A percentile compares a stretch with the other conserved stretches of the same genome.
These are phyloP conservation scores for Scaptodrosophila lebanonensis DNA, from an alignment of 1,140 invertebrate species.

Conservation along the genomic window DNA sequence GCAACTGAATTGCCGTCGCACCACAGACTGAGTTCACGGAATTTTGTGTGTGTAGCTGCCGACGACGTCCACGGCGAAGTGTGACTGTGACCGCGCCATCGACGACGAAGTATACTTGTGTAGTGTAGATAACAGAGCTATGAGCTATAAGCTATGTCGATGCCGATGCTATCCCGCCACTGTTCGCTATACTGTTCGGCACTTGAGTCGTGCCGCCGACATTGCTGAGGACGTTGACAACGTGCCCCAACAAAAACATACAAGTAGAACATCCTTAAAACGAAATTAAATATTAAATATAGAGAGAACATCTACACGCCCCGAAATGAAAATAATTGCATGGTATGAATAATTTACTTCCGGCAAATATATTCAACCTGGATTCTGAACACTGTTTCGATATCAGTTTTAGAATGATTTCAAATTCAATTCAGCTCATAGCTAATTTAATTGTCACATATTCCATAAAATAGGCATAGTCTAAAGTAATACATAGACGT, in stretches of 20 bases:
- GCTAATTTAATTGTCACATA: too few relatives aligned
- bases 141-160: conserved; percentile 10
- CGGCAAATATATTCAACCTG: too few relatives aligned
- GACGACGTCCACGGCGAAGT: conserved; percentile 24
- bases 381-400: too few relatives aligned
- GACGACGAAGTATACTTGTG: conserved; percentile 47
- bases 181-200: too few relatives aligned
- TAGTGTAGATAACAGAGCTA: conserved; percentile 52
- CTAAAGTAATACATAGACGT: too few relatives aligned
- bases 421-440: too few relatives aligned
- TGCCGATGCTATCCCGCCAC: conserved; percentile 18
- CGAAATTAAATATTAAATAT: background rate
- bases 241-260: conserved; percentile 16
- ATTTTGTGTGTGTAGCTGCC: conserved; percentile 8
- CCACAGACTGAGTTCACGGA: conserved; percentile 59
- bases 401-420: too few relatives aligned
- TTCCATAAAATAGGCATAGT: too few relatives aligned
- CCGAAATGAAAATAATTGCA: too few relatives aligned
- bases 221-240: conserved; percentile 54
- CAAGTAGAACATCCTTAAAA: conserved; percentile 35
- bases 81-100: conserved; percentile 53
- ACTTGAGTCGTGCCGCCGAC: conserved; percentile 32
- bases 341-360: too few relatives aligned
- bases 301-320: conserved; percentile 6
- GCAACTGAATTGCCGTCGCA: conserved; percentile 29